Conservation (phyloP, 2,888 invertebrate species). For the Heliconius hortense region DNA sequence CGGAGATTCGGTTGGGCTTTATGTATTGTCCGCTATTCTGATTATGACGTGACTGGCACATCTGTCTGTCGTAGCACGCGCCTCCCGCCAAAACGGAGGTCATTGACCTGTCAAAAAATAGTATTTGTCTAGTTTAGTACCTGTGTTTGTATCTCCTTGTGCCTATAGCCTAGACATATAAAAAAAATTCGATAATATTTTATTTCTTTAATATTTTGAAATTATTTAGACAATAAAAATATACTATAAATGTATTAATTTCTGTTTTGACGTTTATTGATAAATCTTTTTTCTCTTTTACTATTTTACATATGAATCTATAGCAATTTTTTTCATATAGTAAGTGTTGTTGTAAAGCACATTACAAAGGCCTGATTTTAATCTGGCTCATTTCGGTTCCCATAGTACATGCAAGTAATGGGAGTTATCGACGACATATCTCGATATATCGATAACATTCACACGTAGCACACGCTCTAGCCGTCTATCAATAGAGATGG, state of each 20-base stretch:
- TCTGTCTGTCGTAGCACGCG: constrained; percentile 70
- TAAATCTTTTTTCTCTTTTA: background rate
- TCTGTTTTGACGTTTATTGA: background rate
- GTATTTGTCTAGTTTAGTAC: constrained; percentile 43
- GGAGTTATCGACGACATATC: constrained; percentile 73
- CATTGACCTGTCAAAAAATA: constrained; percentile 61
- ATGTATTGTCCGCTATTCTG: constrained; percentile 72
- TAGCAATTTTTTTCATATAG: constrained; percentile 17
- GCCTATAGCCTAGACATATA: background rate
- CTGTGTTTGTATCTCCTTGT: background rate
- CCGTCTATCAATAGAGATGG: constrained; percentile 72
- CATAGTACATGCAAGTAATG: constrained; percentile 69
- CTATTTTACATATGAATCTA: constrained; percentile 13
- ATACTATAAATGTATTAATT: background rate
- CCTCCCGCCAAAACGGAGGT: constrained; percentile 61
- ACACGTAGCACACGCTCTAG: constrained; percentile 80
- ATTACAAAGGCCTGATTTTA: constrained; percentile 52
- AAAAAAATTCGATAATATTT: no score
- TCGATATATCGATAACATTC: constrained; percentile 79
- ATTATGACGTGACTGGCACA: constrained; percentile 75
- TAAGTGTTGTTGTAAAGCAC: constrained; percentile 41
- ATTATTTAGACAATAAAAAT: background rate
- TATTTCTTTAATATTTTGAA: no score
- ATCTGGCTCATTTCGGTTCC: constrained; percentile 64
- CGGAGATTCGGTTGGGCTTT: constrained; percentile 71